These are phyloP conservation scores for Entomyzon cyanotis DNA, from an alignment of 2,113 vertebrate genomes.

Conservation along the genomic window DNA sequence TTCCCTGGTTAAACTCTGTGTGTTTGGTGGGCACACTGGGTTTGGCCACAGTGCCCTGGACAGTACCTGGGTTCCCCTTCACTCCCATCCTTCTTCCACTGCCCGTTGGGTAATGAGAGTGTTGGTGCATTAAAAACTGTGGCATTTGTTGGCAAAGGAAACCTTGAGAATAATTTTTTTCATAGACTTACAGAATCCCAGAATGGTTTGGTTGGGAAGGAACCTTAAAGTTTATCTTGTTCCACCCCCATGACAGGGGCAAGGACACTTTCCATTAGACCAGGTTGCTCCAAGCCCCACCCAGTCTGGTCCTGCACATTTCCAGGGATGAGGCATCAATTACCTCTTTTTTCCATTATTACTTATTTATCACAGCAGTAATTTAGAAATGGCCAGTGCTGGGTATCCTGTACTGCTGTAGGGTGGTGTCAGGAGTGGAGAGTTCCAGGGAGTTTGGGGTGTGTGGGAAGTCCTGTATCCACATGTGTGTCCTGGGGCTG, in stretches of 20 bases:
- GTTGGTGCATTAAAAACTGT: accelerated
- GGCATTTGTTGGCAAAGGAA: not conserved
- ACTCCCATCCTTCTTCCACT: not conserved
- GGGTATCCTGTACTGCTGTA: accelerated
- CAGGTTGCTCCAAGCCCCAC: not conserved
- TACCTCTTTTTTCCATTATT: not conserved
- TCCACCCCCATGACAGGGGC: not conserved
- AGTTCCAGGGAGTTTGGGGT: not conserved
- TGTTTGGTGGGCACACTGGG: not conserved
- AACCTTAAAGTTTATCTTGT: not conserved
- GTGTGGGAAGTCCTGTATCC: not conserved
- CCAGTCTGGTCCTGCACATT: not conserved
- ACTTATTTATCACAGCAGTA: not conserved
- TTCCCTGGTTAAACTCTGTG: accelerated
- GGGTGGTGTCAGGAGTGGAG: not conserved
- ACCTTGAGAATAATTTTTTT: not conserved
- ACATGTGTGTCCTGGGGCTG: not conserved
- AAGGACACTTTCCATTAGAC: not conserved
- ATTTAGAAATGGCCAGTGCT: accelerated
- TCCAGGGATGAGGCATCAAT: not conserved
- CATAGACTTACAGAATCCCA: not conserved
- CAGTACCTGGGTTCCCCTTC: not conserved
- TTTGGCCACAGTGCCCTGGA: not conserved
- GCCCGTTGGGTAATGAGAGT: accelerated
- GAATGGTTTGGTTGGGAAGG: not conserved